Base-by-base conservation (phyloP, 1,140 invertebrate species). In the Mizuhopecten yessoensis region DNA sequence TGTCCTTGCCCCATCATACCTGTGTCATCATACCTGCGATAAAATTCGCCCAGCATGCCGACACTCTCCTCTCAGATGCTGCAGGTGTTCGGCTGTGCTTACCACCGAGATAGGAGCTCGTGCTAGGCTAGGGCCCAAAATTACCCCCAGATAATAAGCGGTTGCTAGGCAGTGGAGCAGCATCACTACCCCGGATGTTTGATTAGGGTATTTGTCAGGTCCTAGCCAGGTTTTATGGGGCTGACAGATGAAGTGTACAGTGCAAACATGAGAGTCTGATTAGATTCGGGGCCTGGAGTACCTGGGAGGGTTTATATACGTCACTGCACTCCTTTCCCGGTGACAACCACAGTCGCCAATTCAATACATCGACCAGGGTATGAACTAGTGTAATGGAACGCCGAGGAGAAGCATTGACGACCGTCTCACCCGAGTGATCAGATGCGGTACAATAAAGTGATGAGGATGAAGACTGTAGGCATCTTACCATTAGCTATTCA, bases 21-120 rank as follows among this genome's bases (percentile, higher is more conserved):
- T 75, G 57, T 75, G 57, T 75, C 57, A 75, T 75, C 57, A 75
- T n/a, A 75, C 57, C 29, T 75, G 57, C n/a, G 57, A 75, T 75
- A 75, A 75, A 75, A 5, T n/a, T 17, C 23, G 57, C 57, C 2
- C 57, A 29, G 57, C 57, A 75, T 75, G 23, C 57, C 57, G 57
- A 75, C 57, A 75, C 57, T 75, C 57, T 75, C 57, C 57, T 75
- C 57, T 75, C 57, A 3, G 57, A 75, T 75, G 57, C 23, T 75
- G 57, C 57, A 75, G 57, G 57, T 75, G 57, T 75, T 75, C 57
- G 5, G 20, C 57, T 10, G 45, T 15, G 45, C 20, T 49, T 23
- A 49, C 13, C 23, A n/a, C 57, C 57, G 57, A 75, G 57, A 75
- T 75, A 75, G 23, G 57, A 75, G 57, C 57, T 75, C 57, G 57